Percentiles rank a stretch among this genome's conserved stretches.
Conservation (phyloP, 1,140 invertebrate genomes). For the Forficula auricularia region DNA sequence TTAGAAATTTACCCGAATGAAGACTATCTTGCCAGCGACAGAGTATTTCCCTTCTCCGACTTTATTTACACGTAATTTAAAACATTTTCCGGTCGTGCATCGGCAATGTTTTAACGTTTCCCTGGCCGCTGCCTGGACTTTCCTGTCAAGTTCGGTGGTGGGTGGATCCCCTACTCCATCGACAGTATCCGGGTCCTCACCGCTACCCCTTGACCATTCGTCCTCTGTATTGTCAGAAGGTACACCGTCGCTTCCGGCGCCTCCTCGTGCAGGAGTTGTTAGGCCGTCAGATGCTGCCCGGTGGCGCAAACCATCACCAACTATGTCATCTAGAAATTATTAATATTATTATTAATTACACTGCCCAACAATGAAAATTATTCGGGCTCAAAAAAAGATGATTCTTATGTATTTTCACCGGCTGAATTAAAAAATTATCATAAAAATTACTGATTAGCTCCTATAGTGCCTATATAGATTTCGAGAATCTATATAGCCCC, state of each 20-base stretch:
- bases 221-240: slow-evolving; percentile 46
- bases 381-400: no score
- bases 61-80: slow-evolving; percentile 53
- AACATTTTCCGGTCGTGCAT: slow-evolving; percentile 48
- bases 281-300: not conserved
- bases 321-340: not conserved
- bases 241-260: slow-evolving; percentile 37
- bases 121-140: slow-evolving; percentile 50
- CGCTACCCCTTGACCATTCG: slow-evolving; percentile 45
- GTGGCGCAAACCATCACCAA: not conserved
- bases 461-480: no score
- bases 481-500: no score
- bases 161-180: slow-evolving; percentile 14
- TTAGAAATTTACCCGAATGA: slow-evolving; percentile 40
- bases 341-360: no score
- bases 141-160: slow-evolving; percentile 41
- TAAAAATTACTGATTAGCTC: no score
- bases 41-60: slow-evolving; percentile 64
- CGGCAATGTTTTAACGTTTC: slow-evolving; percentile 48
- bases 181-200: slow-evolving; percentile 34
- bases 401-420: no score
- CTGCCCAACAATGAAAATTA: no score
- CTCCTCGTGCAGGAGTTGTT: not conserved
- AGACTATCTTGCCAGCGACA: slow-evolving; percentile 64
- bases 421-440: no score